phyloP scores from a whole-genome alignment of 2,797 vertebrate species.

The Sorex maritimensis region DNA sequence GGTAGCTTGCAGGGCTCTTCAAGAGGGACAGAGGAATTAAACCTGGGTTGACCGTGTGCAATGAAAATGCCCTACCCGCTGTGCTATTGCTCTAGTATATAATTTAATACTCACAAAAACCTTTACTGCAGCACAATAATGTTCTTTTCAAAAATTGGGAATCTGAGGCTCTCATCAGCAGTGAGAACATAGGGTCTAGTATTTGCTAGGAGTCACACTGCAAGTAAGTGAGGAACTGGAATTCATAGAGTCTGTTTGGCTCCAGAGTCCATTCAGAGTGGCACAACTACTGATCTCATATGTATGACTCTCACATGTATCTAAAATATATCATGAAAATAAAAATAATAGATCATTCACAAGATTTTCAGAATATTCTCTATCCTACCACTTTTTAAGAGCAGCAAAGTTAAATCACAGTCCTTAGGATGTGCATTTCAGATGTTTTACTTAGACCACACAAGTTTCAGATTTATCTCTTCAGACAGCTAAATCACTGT shows the following conservation, averaged over 20 bases:
- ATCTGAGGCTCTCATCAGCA: neutral
- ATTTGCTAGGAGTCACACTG: neutral
- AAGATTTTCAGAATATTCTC: neutral
- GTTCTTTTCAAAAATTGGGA: slow-evolving; percentile 26
- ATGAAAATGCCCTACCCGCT: no score
- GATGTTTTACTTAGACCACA: neutral
- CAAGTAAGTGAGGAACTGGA: neutral
- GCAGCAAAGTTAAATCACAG: neutral
- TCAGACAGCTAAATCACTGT: neutral
- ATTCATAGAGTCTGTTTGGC: neutral
- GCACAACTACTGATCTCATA: neutral
- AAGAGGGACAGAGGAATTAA: no score
- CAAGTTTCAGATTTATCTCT: neutral
- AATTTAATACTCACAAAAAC: slow-evolving; percentile 30
- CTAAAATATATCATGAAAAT: slow-evolving; percentile 22
- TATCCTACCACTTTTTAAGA: neutral
- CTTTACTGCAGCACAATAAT: neutral
- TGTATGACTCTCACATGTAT: neutral
- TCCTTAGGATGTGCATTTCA: neutral
- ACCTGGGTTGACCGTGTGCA: no score
- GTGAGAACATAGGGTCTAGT: neutral
- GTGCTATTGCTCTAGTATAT: neutral
- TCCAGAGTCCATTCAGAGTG: neutral
- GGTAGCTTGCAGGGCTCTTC: no score
- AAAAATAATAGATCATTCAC: neutral